phyloP scores from a whole-genome alignment of 2,113 vertebrate species.

The Dicentrarchus labrax region DNA sequence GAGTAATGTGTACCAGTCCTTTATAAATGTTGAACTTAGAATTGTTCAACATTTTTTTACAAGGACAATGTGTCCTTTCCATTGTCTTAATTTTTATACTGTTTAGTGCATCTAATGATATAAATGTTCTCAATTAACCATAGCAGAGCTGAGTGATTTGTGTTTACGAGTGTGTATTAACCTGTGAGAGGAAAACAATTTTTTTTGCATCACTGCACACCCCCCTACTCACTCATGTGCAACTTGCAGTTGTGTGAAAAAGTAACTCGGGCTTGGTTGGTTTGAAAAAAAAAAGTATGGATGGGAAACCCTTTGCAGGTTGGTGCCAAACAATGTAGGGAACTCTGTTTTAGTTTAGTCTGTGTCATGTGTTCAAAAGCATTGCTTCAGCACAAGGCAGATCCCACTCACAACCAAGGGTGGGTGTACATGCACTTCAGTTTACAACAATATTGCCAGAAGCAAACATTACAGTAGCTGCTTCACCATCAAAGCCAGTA shows the following conservation, averaged over 20 bases:
- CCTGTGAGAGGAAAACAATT: not conserved
- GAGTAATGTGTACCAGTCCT: too few species aligned
- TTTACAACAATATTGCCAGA: constrained; percentile 40
- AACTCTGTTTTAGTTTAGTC: constrained; percentile 16
- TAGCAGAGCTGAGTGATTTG: not conserved
- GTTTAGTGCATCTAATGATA: not conserved
- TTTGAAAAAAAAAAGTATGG: not conserved
- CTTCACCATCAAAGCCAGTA: constrained; percentile 14
- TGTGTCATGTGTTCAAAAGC: constrained; percentile 22
- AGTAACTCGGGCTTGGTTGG: not conserved
- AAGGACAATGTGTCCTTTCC: not conserved
- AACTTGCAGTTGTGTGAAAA: not conserved
- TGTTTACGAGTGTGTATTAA: not conserved
- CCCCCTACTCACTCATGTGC: not conserved
- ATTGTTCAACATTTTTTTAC: not conserved
- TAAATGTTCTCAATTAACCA: not conserved
- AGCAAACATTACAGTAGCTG: constrained; percentile 24
- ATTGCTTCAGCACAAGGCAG: constrained; percentile 6
- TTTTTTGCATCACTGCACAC: not conserved
- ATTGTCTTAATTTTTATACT: not conserved
- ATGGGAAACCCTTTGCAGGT: constrained; percentile 18
- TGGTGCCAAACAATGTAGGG: not conserved
- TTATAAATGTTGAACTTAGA: not conserved
- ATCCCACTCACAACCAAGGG: constrained; percentile 25
- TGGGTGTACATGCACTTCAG: not conserved